Evolutionary conservation across 2,888 invertebrate species (phyloP).

Genomic region (Cephus spinipes): DNA sequence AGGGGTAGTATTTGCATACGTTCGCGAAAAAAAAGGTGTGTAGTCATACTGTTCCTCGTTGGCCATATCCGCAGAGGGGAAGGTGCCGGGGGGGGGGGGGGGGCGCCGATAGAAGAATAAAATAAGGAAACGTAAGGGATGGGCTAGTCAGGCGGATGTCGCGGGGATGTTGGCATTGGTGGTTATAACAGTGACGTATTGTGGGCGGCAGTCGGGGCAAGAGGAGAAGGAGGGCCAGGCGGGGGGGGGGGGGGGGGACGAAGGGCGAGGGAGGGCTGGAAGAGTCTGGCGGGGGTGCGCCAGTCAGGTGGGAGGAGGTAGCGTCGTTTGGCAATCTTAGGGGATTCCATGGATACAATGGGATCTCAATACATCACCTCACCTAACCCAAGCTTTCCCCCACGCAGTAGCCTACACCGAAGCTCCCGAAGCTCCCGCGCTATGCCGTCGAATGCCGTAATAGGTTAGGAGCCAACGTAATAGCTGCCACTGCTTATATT

Average conservation of each 20-base stretch:
- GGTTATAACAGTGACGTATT: slow-evolving; percentile 60
- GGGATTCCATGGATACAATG: slow-evolving; percentile 67
- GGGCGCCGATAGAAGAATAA: slow-evolving; percentile 17
- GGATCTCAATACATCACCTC: slow-evolving; percentile 68
- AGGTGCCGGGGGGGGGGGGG: slow-evolving; percentile 29
- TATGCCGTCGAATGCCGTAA: slow-evolving; percentile 56
- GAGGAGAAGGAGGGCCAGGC: slow-evolving; percentile 14
- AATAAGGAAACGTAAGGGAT: slow-evolving; percentile 6
- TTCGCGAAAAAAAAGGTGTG: slow-evolving; percentile 30
- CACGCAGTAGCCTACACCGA: slow-evolving; percentile 13
- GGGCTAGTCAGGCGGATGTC: slow-evolving; percentile 17
- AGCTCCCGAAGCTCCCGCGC: slow-evolving; percentile 17
- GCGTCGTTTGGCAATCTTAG: slow-evolving; percentile 66
- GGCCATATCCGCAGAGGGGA: slow-evolving; percentile 20
- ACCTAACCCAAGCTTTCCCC: slow-evolving; percentile 48
- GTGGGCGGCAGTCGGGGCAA: slow-evolving; percentile 38
- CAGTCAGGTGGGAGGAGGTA: background rate
- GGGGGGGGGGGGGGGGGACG: no score
- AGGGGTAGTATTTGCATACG: slow-evolving; percentile 37
- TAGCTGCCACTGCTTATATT: slow-evolving; percentile 61
- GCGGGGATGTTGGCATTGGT: slow-evolving; percentile 14
- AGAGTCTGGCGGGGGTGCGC: background rate
- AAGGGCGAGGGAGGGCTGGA: background rate
- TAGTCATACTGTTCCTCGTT: slow-evolving; percentile 29
- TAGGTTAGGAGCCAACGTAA: slow-evolving; percentile 63